Base-by-base conservation (phyloP, 2,113 vertebrate species). In the Chloroceryle aenea region DNA sequence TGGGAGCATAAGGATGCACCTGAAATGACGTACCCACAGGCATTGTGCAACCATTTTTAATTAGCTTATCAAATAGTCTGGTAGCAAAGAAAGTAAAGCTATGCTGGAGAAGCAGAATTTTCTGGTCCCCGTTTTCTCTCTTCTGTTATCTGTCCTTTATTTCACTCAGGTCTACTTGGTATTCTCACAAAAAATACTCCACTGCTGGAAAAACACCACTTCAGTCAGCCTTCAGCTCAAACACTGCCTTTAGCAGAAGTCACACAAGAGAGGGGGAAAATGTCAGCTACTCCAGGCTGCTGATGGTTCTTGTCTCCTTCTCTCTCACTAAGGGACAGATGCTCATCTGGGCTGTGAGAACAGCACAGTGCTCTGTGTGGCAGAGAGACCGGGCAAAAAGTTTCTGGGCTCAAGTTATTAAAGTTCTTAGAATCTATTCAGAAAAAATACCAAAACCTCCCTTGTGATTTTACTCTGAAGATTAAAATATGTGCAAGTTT, bases 261-360 rank as follows among this genome's bases (percentile, higher is more conserved):
- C 89, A 50, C 5, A 29, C 5, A 16, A 36, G 22, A 36, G 2
- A 42, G 23, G 7, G 50, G 47, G 50, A 38, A 45, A n/a, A 56
- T 0, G 0, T 82, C 42, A 64, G 43, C 25, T 59, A 17, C 58
- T 42, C 14, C 25, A 48, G n/a, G 55, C 76, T 85, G 62, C 68
- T 0, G 0, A 16, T 0, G 1, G 12, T 61, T 14, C 55, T 56
- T 29, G 68, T 26, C n/a, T 61, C 56, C 58, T 45, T 21, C 50
- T 47, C 22, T 66, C 48, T 56, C 3, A 14, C 42, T 17, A 11
- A 27, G 42, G 64, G 34, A 25, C 17, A 48, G 50, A 29, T 13
- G 12, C 6, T 69, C 3, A 42, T 8, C 34, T 68, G 47, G 8
- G 8, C 55, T 34, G 20, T 3, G 22, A 76, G 62, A 6, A 30